phyloP scores from a whole-genome alignment of 1,140 invertebrate species.

The Lepidostoma basale region DNA sequence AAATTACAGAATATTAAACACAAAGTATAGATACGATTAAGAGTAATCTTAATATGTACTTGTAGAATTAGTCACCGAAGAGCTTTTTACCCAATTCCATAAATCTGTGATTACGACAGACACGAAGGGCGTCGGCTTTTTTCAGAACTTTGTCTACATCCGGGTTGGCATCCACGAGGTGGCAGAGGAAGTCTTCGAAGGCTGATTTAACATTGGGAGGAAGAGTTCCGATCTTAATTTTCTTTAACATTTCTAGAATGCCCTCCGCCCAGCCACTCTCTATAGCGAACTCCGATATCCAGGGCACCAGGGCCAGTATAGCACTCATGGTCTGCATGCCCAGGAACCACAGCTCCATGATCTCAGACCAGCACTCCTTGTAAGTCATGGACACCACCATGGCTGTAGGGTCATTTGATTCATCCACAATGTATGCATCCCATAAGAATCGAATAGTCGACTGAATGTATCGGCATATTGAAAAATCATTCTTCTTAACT shows the following conservation, averaged over 20 bases:
- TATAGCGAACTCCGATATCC: conserved; percentile 88
- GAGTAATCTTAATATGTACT: background rate
- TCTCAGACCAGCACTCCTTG: conserved; percentile 85
- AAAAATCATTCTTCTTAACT: conserved; percentile 85
- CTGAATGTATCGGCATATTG: conserved; percentile 85
- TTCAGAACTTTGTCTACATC: conserved; percentile 77
- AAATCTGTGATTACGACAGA: conserved; percentile 84
- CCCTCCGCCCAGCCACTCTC: conserved; percentile 92
- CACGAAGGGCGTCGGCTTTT: conserved; percentile 79
- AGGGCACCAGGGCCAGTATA: conserved; percentile 79
- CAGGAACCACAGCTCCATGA: conserved; percentile 91
- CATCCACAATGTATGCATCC: conserved; percentile 90
- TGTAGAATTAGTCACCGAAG: conserved; percentile 79
- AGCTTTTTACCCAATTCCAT: conserved; percentile 87
- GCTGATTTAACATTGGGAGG: conserved; percentile 84
- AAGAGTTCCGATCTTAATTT: conserved; percentile 80
- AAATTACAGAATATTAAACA: conserved; percentile 26
- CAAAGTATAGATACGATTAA: conserved; percentile 20
- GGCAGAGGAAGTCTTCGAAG: conserved; percentile 87
- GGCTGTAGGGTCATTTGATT: conserved; percentile 79
- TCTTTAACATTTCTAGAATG: conserved; percentile 78
- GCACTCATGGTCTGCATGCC: conserved; percentile 90
- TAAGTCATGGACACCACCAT: conserved; percentile 85
- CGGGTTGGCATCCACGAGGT: conserved; percentile 81
- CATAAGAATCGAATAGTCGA: conserved; percentile 87